Percentiles rank a stretch among this genome's conserved stretches.
phyloP scores from a whole-genome alignment of 2,888 invertebrate genomes.

The Lumbricus terrestris region DNA sequence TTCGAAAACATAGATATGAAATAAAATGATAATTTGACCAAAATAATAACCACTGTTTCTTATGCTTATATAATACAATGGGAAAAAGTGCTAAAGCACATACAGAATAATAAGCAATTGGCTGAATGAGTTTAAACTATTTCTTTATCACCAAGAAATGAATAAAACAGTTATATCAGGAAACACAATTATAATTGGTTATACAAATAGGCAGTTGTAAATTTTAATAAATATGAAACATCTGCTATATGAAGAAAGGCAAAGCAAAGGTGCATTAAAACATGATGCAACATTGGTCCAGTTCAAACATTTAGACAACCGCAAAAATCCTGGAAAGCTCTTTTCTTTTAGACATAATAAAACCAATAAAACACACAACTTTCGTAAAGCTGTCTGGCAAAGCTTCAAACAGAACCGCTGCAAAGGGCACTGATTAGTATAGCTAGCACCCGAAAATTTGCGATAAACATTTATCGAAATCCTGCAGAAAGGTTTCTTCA shows the following conservation, averaged over 20 bases:
- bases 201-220: background rate
- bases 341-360: background rate
- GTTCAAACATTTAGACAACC: background rate
- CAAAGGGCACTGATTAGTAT: background rate
- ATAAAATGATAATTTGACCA: background rate
- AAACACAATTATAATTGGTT: background rate
- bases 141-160: background rate
- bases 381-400: background rate
- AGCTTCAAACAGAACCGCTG: background rate
- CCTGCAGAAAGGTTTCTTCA: background rate
- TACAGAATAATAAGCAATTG: background rate
- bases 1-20: background rate
- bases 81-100: background rate
- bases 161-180: background rate
- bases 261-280: background rate
- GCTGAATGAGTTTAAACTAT: background rate
- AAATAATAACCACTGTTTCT: background rate
- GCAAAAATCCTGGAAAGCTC: background rate
- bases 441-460: background rate
- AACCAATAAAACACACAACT: background rate
- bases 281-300: background rate
- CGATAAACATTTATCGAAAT: background rate
- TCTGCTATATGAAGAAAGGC: background rate
- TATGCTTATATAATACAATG: background rate
- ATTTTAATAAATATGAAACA: slow-evolving; percentile 3